These are phyloP conservation scores for Coenonympha arcania DNA, from an alignment of 2,888 invertebrate species.

Conservation along the genomic window DNA sequence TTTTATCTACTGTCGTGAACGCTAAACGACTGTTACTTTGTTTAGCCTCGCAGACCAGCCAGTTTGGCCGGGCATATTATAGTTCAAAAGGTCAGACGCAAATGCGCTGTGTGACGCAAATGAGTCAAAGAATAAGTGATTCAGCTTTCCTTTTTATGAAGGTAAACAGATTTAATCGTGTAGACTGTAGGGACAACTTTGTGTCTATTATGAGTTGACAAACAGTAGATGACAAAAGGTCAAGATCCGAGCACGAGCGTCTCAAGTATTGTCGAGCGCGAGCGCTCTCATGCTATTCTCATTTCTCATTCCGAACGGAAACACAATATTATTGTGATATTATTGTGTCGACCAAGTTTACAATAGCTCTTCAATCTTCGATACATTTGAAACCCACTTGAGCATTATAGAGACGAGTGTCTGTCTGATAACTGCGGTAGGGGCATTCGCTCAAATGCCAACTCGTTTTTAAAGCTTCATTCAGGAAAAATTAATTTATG, in stretches of 20 bases:
- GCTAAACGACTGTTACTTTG: no score
- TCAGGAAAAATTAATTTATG: no score
- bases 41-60: no score
- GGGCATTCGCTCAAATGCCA: no score
- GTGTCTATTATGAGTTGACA: slow-evolving; percentile 14
- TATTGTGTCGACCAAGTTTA: neutral
- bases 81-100: no score
- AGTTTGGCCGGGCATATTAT: no score
- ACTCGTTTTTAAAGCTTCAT: no score
- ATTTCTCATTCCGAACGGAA: slow-evolving; percentile 17
- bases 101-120: no score
- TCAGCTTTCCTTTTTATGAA: no score
- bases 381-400: slow-evolving; percentile 11
- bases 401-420: slow-evolving; percentile 3
- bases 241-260: slow-evolving; percentile 14
- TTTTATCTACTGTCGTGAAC: no score
- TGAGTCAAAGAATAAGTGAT: no score
- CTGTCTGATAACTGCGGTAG: neutral
- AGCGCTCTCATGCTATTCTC: slow-evolving; percentile 16
- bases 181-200: neutral
- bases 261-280: slow-evolving; percentile 6
- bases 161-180: no score
- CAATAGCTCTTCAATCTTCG: slow-evolving; percentile 12
- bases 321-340: slow-evolving; percentile 15
- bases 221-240: slow-evolving; percentile 15